Base-by-base conservation (phyloP, 2,797 vertebrate genomes). In the Mormyrus hasselquistii region DNA sequence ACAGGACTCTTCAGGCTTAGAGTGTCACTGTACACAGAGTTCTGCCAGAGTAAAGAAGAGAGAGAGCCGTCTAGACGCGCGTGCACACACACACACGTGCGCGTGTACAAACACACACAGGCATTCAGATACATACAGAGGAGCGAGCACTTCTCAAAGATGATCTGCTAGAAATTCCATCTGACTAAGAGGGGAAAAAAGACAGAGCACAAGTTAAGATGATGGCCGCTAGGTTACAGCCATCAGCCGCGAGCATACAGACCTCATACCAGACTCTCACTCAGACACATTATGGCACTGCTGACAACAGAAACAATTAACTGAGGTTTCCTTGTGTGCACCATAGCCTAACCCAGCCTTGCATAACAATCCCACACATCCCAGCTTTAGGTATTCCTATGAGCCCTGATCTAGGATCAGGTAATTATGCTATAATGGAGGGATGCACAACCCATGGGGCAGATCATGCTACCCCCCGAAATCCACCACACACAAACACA, bases 11-110 rank as follows among this genome's bases (percentile, higher is more conserved):
- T 97, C 91, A 93, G 92, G 92, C 94, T 94, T 6, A 93, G 94
- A 91, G 96, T 96, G 92, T 96, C 97, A 93, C 92, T 96, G 93
- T 97, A 97, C 93, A 95, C 94, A 93, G 96, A 96, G 92, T 93
- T 97, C 98, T 98, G 96, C 87, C 91, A 94, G 92, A 73, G 92
- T 41, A 89, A 88, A 86, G 34, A 25, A 62, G 5, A 49, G 38
- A 83, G 34, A 85, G 57, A 19, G 49, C 49, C 6, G 2, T 44
- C 29, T 10, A 87, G 4, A 2, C 38, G 5, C 8, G 59, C 10
- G 22, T 19, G n/a, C 47, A 6, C 49, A 89, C 52, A 76, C 65
- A 6, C 55, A 1, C 6, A 22, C 57, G n/a, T 16, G 7, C n/a
- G 1, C 7, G 0, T 83, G 0, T 79, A 88, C 47, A 19, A 4